Conservation (phyloP, 2,113 vertebrate genomes). For the Bucco capensis region DNA sequence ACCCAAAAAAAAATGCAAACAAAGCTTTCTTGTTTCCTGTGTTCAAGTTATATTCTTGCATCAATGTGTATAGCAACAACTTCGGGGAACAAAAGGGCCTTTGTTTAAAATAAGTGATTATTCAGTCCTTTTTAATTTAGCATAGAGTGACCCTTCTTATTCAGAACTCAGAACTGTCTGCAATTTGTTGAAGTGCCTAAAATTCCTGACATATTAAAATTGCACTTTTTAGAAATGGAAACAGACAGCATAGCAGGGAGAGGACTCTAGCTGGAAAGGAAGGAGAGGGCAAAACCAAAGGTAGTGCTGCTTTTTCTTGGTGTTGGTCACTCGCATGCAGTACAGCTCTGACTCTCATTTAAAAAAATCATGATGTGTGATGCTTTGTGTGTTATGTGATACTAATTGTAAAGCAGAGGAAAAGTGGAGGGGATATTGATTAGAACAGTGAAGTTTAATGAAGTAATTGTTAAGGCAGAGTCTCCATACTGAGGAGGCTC, state of each 20-base stretch:
- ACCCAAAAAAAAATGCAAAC: slow-evolving; percentile 15
- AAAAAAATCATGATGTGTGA: neutral
- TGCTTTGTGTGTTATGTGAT: neutral
- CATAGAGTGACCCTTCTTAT: slow-evolving; percentile 31
- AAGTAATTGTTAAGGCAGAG: neutral
- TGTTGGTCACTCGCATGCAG: neutral
- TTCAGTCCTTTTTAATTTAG: slow-evolving; percentile 40
- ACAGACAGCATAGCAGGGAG: neutral
- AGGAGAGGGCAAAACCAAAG: neutral
- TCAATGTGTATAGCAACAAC: slow-evolving; percentile 42
- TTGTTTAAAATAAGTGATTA: slow-evolving; percentile 56
- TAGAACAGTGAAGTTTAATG: neutral
- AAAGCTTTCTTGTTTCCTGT: slow-evolving; percentile 60
- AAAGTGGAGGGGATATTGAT: neutral
- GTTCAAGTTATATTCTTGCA: slow-evolving; percentile 39
- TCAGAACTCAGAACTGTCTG: neutral
- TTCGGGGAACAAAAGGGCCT: slow-evolving; percentile 40
- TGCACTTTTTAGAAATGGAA: neutral
- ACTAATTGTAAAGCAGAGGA: neutral
- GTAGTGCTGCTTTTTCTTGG: neutral
- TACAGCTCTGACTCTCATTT: neutral
- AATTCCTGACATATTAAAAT: slow-evolving; percentile 15
- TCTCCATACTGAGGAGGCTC: neutral
- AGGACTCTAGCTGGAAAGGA: neutral
- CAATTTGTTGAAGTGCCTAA: slow-evolving; percentile 3